Evolutionary conservation across 2,888 invertebrate genomes (phyloP).

Genomic region (Euzetes globulus): DNA sequence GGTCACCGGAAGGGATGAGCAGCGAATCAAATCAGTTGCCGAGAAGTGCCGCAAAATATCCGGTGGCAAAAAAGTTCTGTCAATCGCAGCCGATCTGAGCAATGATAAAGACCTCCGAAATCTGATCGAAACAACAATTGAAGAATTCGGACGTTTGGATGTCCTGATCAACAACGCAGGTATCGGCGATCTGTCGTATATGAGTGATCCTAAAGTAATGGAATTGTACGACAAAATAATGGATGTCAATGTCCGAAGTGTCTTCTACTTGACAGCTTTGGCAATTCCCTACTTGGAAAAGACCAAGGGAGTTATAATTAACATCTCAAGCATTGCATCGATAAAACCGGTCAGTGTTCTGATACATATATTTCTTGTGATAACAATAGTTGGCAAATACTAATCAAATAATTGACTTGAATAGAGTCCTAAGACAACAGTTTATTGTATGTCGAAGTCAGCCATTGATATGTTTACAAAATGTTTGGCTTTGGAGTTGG

Average conservation of each 20-base stretch:
- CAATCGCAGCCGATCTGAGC: neutral
- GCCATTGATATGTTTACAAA: neutral
- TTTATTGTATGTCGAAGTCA: neutral
- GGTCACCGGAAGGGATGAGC: neutral
- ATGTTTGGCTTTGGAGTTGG: neutral
- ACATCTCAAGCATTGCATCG: neutral
- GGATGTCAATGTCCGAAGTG: neutral
- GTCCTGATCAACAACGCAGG: slow-evolving; percentile 2
- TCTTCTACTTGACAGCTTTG: neutral
- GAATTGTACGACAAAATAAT: neutral
- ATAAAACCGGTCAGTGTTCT: neutral
- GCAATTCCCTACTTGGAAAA: neutral
- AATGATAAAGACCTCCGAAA: neutral
- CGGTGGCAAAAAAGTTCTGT: neutral
- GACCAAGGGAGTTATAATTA: neutral
- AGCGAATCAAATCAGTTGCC: neutral
- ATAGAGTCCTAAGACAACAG: neutral
- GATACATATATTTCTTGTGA: too few relatives aligned
- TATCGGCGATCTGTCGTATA: neutral
- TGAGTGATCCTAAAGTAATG: neutral
- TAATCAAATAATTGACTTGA: neutral
- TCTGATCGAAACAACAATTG: neutral
- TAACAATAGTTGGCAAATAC: too few relatives aligned
- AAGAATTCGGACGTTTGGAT: neutral
- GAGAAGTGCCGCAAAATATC: neutral